Conservation (phyloP, 23 tunicate species). For the Trididemnum nubilum region DNA sequence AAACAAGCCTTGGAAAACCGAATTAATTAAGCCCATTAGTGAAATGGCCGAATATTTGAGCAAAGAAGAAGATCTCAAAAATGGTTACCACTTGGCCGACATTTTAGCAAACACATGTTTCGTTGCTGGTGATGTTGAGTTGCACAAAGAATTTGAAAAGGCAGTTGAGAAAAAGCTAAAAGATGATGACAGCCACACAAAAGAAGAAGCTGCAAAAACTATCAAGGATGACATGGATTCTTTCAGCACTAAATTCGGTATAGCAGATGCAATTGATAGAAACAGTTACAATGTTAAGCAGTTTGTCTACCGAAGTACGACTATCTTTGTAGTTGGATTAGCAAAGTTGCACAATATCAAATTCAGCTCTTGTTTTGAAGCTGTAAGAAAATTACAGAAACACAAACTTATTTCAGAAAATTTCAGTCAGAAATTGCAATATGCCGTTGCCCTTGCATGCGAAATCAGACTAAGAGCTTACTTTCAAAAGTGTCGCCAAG, state of each 20-base stretch:
- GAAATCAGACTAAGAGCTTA: neutral
- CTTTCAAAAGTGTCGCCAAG: neutral
- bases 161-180: neutral
- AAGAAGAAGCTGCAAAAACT: neutral
- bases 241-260: too few relatives aligned
- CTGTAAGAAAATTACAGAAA: neutral
- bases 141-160: slow-evolving; percentile 6
- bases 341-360: neutral
- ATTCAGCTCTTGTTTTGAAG: neutral
- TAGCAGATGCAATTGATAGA: neutral
- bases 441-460: slow-evolving; percentile 18
- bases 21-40: neutral
- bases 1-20: neutral
- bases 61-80: slow-evolving; percentile 1
- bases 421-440: neutral
- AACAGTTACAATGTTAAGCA: neutral
- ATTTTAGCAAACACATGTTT: slow-evolving; percentile 3
- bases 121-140: neutral
- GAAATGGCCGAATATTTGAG: slow-evolving; percentile 9
- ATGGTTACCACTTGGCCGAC: slow-evolving; percentile 9
- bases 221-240: neutral
- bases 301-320: neutral
- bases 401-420: neutral
- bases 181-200: neutral
- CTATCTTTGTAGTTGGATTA: slow-evolving; percentile 5